These are phyloP conservation scores for Dyspetes luteomarginatus DNA, from an alignment of 2,888 invertebrate genomes.

Conservation along the genomic window DNA sequence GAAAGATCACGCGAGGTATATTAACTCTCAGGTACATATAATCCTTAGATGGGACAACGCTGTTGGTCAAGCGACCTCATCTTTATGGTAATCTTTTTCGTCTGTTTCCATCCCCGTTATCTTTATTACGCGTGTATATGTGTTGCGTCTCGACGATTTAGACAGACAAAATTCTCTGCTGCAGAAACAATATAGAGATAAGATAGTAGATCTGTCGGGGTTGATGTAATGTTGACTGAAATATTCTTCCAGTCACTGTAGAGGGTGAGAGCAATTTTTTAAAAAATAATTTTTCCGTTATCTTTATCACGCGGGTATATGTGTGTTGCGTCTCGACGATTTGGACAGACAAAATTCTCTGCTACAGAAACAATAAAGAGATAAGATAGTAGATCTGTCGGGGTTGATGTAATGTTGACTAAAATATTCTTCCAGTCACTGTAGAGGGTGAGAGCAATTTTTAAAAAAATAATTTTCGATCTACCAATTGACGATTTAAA, in stretches of 20 bases:
- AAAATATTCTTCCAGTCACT: too few species aligned
- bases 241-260: too few species aligned
- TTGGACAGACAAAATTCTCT: constrained; percentile 16
- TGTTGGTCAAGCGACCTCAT: constrained; percentile 71
- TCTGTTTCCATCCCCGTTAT: constrained; percentile 62
- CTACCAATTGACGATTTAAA: too few species aligned
- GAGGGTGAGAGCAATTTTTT: too few species aligned
- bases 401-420: constrained; percentile 16
- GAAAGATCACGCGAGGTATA: constrained; percentile 64
- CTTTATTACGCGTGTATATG: constrained; percentile 34
- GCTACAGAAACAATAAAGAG: constrained; percentile 29
- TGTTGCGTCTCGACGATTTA: constrained; percentile 24
- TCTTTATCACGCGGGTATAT: constrained; percentile 34
- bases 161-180: constrained; percentile 20
- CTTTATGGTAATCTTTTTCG: constrained; percentile 77
- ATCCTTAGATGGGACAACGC: constrained; percentile 69
- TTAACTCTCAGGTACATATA: constrained; percentile 61
- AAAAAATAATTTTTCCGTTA: constrained; percentile 26
- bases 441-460: too few species aligned
- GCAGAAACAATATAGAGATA: constrained; percentile 27
- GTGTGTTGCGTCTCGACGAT: constrained; percentile 26
- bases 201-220: constrained; percentile 19
- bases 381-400: constrained; percentile 19
- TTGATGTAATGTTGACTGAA: constrained; percentile 16
- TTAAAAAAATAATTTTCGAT: background rate